Base-by-base conservation (phyloP, 1,140 invertebrate genomes). In the Leptonema lineaticorne region DNA sequence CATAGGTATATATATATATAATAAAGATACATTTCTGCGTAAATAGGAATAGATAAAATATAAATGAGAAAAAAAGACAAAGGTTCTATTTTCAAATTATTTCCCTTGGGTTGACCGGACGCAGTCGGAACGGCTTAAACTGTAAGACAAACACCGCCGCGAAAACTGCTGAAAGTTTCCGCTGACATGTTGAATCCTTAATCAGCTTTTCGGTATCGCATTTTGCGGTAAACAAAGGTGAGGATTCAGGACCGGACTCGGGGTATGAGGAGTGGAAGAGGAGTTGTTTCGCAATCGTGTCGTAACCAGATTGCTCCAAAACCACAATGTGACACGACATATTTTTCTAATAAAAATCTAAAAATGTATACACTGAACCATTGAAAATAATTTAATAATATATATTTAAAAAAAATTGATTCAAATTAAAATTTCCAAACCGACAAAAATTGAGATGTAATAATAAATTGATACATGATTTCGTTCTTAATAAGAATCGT, bases 111-210 rank as follows among this genome's bases (percentile, higher is more conserved):
- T 45, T 18, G 64, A 41, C 60, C 62, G 27, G 53, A 16, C 37
- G 16, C 22, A 56, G 53, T 33, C 37, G 48, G 60, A n/a, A 14
- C 66, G 63, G 69, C 63, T 72, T 72, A 72, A 72, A 72, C 24
- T 50, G 46, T 56, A 72, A 72, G 70, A 69, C 70, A 72, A 72
- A 72, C 60, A 63, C 70, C 66, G 67, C 18, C 16, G 67, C 67
- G 70, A 67, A 72, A 72, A 67, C 63, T 69, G 63, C 18, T 18
- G 57, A 69, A 71, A 72, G 57, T 72, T 72, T 63, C 46, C 56
- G 70, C 70, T 72, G 70, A 72, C 70, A 72, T 69, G 67, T 50
- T 72, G 70, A 72, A 72, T 72, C 67, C 70, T 72, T 72, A 69
- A 72, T 72, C 70, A 72, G 70, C 67, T 72, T 72, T 72, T 69